Base-by-base conservation (phyloP, 1,140 invertebrate genomes). In the Trichonephila inaurata region DNA sequence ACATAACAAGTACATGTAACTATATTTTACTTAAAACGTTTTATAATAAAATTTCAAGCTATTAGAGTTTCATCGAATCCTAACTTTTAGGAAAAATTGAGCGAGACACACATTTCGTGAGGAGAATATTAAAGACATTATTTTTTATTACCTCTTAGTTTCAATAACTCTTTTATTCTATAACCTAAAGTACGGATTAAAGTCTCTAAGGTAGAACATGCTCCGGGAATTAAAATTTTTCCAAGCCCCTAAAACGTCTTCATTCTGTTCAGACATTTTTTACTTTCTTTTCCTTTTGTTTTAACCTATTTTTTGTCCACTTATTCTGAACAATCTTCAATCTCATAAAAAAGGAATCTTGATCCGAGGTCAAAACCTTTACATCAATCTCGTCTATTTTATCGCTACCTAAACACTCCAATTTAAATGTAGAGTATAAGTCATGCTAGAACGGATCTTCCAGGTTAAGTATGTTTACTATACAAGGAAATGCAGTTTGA, bases 331-430 rank as follows among this genome's bases (percentile, higher is more conserved):
- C 18, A 64, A 64, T 64, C 62, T 18, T 21, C 62, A 21, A 21
- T 10, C 62, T 64, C 62, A 64, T 12, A 64, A 40, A 40, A 40
- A 28, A 6, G 14, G 72, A 77, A 28, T 24, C 33, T 28, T 8
- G 12, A 14, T 33, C 28, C 72, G 24, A 77, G 72, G 72, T 77
- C 72, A 77, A 33, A 77, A 18, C 72, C 72, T 77, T 77, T 77
- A 77, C 28, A 77, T 77, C 72, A 77, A 77, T 77, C 72, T 77
- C 72, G 28, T 40, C 72, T 40, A 77, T 77, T 77, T 77, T 77
- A 77, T 77, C 72, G 72, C 72, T 77, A 77, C 72, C 72, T 77
- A 77, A 77, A 77, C 72, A 77, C 72, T 77, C 72, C 72, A 33
- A 77, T 77, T 77, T 77, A 33, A 77, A 77, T 77, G 72, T 77